Conservation (phyloP, 2,888 invertebrate species). For the Drosophila ezoana region DNA sequence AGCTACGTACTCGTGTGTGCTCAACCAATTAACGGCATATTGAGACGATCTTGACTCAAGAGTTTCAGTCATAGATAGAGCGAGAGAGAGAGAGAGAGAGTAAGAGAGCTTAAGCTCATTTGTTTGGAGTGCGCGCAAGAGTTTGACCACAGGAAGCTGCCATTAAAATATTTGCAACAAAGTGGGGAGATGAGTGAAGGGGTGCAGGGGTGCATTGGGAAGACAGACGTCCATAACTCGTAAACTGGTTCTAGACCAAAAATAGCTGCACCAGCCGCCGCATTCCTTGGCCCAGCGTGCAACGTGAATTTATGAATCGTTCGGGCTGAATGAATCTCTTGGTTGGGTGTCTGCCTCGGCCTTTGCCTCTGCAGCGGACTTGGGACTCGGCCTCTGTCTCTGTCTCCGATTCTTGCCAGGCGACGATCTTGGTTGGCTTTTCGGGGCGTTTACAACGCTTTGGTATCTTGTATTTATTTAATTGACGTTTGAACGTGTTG, state of each 20-base stretch:
- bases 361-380: not conserved
- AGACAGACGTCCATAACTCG: conserved; percentile 13
- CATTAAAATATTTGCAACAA: conserved; percentile 68
- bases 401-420: conserved; percentile 23
- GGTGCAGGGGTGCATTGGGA: not conserved
- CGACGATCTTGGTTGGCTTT: conserved; percentile 44
- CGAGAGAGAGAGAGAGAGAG: conserved; percentile 4
- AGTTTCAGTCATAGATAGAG: not conserved
- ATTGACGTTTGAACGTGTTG: conserved; percentile 80
- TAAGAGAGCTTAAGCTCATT: conserved; percentile 21
- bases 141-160: conserved; percentile 75
- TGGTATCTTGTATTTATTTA: conserved; percentile 80
- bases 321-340: conserved; percentile 70
- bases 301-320: conserved; percentile 74
- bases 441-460: conserved; percentile 78
- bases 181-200: conserved; percentile 1
- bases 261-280: conserved; percentile 48
- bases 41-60: conserved; percentile 37
- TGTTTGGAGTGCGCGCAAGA: conserved; percentile 41
- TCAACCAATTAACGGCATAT: conserved; percentile 64
- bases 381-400: not conserved
- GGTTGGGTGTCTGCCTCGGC: conserved; percentile 43
- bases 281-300: conserved; percentile 49
- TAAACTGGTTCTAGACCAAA: conserved; percentile 73
- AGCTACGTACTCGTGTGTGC: conserved; percentile 37